phyloP scores from a whole-genome alignment of 2,888 invertebrate species.

The Myopa tessellatipennis region DNA sequence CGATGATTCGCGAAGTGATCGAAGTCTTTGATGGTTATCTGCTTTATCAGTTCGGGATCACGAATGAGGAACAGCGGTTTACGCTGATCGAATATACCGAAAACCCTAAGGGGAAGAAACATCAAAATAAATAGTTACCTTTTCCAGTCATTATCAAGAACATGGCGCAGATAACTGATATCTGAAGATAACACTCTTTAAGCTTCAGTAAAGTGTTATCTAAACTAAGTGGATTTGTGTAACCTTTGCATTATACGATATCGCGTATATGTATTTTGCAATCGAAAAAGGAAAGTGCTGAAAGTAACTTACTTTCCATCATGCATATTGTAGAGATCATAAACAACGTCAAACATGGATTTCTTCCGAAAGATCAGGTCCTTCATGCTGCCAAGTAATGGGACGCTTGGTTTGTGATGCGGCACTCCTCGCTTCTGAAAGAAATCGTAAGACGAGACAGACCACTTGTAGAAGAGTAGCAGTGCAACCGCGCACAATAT shows the following conservation, averaged over 20 bases:
- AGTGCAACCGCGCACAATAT: slow-evolving; percentile 46
- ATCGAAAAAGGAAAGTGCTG: no score
- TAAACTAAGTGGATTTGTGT: no score
- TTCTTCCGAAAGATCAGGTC: slow-evolving; percentile 62
- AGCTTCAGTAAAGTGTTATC: background rate
- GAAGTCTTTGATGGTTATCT: slow-evolving; percentile 72
- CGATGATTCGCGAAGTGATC: slow-evolving; percentile 71
- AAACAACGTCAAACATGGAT: slow-evolving; percentile 69
- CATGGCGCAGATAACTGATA: no score
- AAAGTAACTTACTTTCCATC: slow-evolving; percentile 65
- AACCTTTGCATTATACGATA: no score
- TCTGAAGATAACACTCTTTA: background rate
- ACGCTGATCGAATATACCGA: slow-evolving; percentile 69
- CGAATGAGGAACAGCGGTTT: slow-evolving; percentile 68
- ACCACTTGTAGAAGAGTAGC: slow-evolving; percentile 56
- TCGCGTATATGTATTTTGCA: no score
- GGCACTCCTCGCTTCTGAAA: slow-evolving; percentile 56
- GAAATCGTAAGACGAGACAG: slow-evolving; percentile 50
- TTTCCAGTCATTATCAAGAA: no score
- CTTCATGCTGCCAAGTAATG: slow-evolving; percentile 54
- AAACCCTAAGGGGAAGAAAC: slow-evolving; percentile 63
- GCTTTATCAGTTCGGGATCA: slow-evolving; percentile 71
- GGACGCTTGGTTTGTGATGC: slow-evolving; percentile 46
- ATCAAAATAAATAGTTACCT: background rate
- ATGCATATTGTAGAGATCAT: slow-evolving; percentile 68